phyloP scores from a whole-genome alignment of 2,888 invertebrate genomes.

The Disparrhopalites patrizii region DNA sequence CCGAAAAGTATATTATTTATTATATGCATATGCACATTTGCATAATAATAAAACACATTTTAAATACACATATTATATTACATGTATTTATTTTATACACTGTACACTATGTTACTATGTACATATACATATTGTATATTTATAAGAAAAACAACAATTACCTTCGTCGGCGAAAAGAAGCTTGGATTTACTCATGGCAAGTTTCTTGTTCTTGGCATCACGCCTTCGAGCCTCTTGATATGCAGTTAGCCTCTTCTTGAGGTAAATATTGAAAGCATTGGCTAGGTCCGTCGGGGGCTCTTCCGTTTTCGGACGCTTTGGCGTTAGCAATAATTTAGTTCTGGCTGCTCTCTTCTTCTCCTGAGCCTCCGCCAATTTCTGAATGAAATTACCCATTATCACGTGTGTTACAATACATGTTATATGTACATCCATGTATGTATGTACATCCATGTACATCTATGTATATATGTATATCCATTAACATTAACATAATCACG shows the following conservation, averaged over 20 bases:
- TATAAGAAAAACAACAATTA: neutral
- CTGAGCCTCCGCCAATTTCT: constrained; percentile 21
- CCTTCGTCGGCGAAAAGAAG: neutral
- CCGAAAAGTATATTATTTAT: neutral
- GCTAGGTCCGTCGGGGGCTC: constrained; percentile 22
- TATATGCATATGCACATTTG: too few species aligned
- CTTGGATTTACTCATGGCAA: neutral
- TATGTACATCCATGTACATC: too few species aligned
- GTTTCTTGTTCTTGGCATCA: neutral
- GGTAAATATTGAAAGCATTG: constrained; percentile 24
- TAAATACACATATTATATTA: neutral
- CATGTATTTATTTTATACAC: neutral
- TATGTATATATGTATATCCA: too few species aligned
- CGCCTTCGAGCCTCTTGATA: constrained; percentile 22
- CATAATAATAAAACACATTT: neutral
- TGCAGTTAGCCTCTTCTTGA: constrained; percentile 25
- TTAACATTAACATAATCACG: neutral
- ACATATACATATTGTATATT: neutral
- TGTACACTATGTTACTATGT: neutral
- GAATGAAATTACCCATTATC: neutral
- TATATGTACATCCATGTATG: neutral
- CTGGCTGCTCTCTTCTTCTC: neutral
- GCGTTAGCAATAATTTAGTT: neutral
- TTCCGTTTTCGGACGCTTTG: neutral
- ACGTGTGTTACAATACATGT: neutral